phyloP scores from a whole-genome alignment of 2,113 vertebrate genomes.

The Carassius auratus region DNA sequence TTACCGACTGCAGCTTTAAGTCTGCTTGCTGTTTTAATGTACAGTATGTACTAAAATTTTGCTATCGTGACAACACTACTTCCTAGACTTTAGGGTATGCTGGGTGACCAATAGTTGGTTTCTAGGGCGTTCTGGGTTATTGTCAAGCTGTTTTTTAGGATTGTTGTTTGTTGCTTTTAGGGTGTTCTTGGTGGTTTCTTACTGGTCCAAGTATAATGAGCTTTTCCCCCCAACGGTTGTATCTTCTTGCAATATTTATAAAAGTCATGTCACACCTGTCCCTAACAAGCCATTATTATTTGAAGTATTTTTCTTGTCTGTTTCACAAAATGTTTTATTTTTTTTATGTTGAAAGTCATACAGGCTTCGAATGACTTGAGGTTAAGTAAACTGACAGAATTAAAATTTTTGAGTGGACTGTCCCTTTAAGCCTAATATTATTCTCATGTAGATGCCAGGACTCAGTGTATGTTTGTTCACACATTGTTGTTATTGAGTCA shows the following conservation, averaged over 20 bases:
- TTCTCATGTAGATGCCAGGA: not conserved
- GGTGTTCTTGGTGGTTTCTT: not conserved
- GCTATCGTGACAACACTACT: not conserved
- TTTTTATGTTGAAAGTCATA: too few species aligned
- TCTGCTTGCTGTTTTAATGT: too few species aligned
- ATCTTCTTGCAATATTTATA: not conserved
- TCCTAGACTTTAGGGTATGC: not conserved
- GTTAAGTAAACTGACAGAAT: not conserved
- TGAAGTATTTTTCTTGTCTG: not conserved
- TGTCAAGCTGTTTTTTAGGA: not conserved
- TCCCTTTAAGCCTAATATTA: not conserved
- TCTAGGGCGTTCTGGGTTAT: not conserved
- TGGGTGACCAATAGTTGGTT: not conserved
- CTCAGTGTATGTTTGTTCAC: not conserved
- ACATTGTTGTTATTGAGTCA: not conserved
- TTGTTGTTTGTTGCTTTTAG: not conserved
- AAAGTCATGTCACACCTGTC: not conserved
- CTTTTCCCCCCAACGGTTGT: not conserved
- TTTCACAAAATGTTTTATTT: not conserved
- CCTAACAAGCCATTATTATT: too few species aligned
- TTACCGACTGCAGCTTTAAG: too few species aligned
- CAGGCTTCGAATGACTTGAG: not conserved
- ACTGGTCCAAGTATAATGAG: not conserved
- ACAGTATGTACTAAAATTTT: not conserved
- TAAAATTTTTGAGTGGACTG: not conserved